These are phyloP conservation scores for Callochromis pleurospilus DNA, from an alignment of 2,113 vertebrate genomes.

Conservation along the genomic window DNA sequence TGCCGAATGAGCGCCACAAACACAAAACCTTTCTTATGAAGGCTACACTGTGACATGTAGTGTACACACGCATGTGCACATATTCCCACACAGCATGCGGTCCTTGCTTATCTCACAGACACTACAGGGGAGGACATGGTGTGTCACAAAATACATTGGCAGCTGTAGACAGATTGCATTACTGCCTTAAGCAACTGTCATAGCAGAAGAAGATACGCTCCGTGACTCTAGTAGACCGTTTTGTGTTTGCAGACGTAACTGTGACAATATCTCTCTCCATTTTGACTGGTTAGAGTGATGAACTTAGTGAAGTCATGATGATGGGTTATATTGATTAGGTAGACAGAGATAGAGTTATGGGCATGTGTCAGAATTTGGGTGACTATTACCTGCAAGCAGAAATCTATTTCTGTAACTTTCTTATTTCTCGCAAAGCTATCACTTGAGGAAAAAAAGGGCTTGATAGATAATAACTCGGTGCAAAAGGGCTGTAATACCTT, in stretches of 20 bases:
- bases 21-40: not conserved
- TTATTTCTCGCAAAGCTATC: slow-evolving; percentile 20
- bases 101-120: slow-evolving; percentile 15
- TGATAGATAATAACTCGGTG: slow-evolving; percentile 17
- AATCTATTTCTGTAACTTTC: not conserved
- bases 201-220: slow-evolving; percentile 2
- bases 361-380: not conserved
- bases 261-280: slow-evolving; percentile 5
- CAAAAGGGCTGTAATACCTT: slow-evolving; percentile 13
- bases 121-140: slow-evolving; percentile 32
- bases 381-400: not conserved
- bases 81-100: slow-evolving; percentile 2
- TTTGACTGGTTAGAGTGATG: slow-evolving; percentile 7
- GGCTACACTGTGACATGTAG: not conserved
- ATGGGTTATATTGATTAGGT: not conserved
- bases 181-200: slow-evolving; percentile 37
- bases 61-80: not conserved
- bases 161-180: slow-evolving; percentile 38
- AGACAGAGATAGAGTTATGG: not conserved
- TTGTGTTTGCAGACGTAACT: slow-evolving; percentile 12
- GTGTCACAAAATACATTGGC: slow-evolving; percentile 32
- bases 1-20: not conserved
- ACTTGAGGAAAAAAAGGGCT: slow-evolving; percentile 12
- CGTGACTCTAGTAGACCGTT: not conserved
- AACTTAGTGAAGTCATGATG: not conserved